phyloP scores from a whole-genome alignment of 23 tunicate species.

The Diplosoma virens region DNA sequence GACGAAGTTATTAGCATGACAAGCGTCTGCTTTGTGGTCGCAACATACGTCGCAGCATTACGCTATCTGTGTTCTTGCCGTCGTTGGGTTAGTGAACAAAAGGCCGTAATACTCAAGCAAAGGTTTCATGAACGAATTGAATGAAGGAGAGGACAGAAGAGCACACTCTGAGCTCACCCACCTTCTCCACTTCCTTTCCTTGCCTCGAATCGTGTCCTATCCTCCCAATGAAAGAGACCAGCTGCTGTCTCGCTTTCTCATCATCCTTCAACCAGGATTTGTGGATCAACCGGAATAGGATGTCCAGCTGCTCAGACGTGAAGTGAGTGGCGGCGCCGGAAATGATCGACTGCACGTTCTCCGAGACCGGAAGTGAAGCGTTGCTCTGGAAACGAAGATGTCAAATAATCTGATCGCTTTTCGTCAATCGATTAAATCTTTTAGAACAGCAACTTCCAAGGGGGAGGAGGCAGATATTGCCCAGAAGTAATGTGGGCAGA shows the following conservation, averaged over 20 bases:
- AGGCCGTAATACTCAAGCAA: no score
- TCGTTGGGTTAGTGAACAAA: no score
- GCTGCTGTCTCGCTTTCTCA: conserved; percentile 61
- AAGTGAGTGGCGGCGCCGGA: conserved; percentile 77
- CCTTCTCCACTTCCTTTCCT: conserved; percentile 65
- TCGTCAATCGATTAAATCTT: not conserved
- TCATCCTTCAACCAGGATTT: conserved; percentile 75
- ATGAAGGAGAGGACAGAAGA: no score
- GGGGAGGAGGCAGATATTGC: not conserved
- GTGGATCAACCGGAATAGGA: conserved; percentile 55
- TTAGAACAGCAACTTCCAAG: not conserved
- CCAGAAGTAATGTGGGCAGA: not conserved
- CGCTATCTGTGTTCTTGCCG: no score
- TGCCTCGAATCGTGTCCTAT: conserved; percentile 70
- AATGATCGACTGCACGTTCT: conserved; percentile 73
- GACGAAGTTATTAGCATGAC: no score
- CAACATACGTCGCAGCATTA: no score
- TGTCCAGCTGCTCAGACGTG: conserved; percentile 68
- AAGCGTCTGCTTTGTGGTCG: no score
- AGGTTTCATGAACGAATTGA: no score
- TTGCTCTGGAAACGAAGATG: conserved; percentile 53
- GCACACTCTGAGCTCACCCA: no score
- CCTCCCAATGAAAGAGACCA: conserved; percentile 76
- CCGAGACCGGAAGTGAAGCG: conserved; percentile 70
- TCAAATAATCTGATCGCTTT: not conserved